phyloP scores from a whole-genome alignment of 2,888 invertebrate species.

The Metellina segmentata region DNA sequence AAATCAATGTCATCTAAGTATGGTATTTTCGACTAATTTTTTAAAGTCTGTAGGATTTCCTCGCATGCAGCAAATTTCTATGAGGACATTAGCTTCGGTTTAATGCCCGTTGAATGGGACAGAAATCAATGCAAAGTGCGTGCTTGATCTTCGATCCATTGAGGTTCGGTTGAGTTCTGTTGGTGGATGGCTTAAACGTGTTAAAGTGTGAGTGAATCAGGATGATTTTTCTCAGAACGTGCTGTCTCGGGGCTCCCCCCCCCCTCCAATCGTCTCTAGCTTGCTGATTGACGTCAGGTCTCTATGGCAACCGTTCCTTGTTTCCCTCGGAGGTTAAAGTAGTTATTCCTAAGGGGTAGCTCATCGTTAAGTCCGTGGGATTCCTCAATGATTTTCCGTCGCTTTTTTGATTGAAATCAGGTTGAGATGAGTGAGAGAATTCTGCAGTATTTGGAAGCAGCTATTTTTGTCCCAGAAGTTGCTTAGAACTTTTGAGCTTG shows the following conservation, averaged over 20 bases:
- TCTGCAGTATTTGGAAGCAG: neutral
- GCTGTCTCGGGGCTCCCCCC: constrained; percentile 20
- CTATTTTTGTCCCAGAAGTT: neutral
- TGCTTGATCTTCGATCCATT: neutral
- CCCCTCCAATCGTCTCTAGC: constrained; percentile 28
- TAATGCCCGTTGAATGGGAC: neutral
- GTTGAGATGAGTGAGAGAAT: neutral
- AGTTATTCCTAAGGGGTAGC: constrained; percentile 32
- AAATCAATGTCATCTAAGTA: no score
- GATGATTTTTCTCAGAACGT: constrained; percentile 51
- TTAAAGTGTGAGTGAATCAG: constrained; percentile 37
- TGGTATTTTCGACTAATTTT: no score
- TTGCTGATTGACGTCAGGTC: constrained; percentile 64
- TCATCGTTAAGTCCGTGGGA: constrained; percentile 24
- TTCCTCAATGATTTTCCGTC: constrained; percentile 29
- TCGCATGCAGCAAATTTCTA: neutral
- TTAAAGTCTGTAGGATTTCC: neutral
- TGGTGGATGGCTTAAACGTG: constrained; percentile 48
- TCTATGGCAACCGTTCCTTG: constrained; percentile 60
- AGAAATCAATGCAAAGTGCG: neutral
- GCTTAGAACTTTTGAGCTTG: neutral
- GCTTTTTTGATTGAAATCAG: neutral
- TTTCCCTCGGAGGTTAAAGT: constrained; percentile 39
- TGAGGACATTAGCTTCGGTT: neutral
- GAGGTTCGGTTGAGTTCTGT: neutral